A percentile compares a stretch with the other conserved stretches of the same genome.
Conservation (phyloP, 2,113 vertebrate genomes). For the Grammomys surdaster region DNA sequence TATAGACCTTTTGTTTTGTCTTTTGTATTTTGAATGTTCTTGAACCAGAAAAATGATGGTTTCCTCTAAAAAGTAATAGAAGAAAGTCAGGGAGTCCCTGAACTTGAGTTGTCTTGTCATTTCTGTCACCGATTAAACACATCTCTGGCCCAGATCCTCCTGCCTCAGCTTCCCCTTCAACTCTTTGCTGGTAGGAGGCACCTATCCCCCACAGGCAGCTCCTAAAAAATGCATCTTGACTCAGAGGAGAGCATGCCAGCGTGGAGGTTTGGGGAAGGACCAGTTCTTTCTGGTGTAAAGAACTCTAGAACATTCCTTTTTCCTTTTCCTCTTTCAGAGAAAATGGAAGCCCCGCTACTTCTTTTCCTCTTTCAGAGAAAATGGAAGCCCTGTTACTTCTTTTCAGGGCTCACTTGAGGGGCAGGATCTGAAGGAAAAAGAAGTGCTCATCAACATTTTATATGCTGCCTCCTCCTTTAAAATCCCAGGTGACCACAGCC, state of each 20-base stretch:
- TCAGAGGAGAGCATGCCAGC: neutral
- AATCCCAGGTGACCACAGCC: neutral
- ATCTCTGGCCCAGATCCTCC: neutral
- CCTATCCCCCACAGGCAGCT: neutral
- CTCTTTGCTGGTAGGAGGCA: neutral
- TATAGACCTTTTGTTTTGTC: slow-evolving; percentile 3
- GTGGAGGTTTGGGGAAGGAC: neutral
- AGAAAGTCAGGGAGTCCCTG: neutral
- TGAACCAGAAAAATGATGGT: neutral
- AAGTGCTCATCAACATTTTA: neutral
- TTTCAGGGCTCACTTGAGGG: neutral
- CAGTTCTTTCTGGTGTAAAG: neutral
- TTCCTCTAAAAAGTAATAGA: neutral
- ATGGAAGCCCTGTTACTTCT: neutral
- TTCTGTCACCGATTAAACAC: neutral
- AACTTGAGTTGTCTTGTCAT: slow-evolving; percentile 53
- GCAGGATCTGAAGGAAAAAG: neutral
- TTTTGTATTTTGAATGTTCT: slow-evolving; percentile 23
- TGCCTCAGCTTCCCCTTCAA: neutral
- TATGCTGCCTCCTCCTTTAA: slow-evolving; percentile 22
- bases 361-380: slow-evolving; percentile 14
- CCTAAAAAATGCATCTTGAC: neutral
- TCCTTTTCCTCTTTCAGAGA: neutral
- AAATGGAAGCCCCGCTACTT: neutral
- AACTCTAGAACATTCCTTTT: slow-evolving; percentile 10